Evolutionary conservation across 2,888 invertebrate genomes (phyloP).

Genomic region (Andrena dorsata): DNA sequence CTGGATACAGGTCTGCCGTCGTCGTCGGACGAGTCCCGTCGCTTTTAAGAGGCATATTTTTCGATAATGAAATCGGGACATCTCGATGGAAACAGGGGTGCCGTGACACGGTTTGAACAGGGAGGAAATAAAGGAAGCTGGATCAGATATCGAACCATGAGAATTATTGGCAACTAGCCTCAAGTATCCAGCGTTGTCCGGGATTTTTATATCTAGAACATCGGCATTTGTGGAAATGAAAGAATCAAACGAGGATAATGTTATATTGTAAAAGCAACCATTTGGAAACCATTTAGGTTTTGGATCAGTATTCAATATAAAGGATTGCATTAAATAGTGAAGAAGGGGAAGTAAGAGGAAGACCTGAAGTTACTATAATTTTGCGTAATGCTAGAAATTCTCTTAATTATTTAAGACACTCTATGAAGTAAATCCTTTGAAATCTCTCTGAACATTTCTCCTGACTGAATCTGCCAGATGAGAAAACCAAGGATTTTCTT

Average conservation of each 20-base stretch:
- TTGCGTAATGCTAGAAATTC: too few species aligned
- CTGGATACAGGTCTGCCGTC: constrained; percentile 26
- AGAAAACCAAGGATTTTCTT: neutral
- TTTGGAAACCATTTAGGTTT: too few species aligned
- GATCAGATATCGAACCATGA: constrained; percentile 24
- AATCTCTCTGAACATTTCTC: neutral
- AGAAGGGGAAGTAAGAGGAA: too few species aligned
- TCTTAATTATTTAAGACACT: neutral
- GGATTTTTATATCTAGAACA: too few species aligned
- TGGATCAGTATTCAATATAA: too few species aligned
- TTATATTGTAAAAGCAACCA: neutral
- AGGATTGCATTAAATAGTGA: too few species aligned
- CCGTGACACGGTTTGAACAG: neutral
- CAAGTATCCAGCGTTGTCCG: too few species aligned
- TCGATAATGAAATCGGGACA: constrained; percentile 56
- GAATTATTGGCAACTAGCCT: neutral
- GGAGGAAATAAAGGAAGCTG: neutral
- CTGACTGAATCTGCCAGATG: neutral
- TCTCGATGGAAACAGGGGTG: constrained; percentile 21
- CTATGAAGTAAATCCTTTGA: neutral
- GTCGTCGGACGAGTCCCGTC: constrained; percentile 52
- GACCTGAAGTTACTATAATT: too few species aligned
- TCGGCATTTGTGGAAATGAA: neutral
- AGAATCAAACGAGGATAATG: neutral
- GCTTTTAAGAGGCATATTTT: constrained; percentile 56